Conservation (phyloP, 2,888 invertebrate species). For the Eugnorisma glareosa region DNA sequence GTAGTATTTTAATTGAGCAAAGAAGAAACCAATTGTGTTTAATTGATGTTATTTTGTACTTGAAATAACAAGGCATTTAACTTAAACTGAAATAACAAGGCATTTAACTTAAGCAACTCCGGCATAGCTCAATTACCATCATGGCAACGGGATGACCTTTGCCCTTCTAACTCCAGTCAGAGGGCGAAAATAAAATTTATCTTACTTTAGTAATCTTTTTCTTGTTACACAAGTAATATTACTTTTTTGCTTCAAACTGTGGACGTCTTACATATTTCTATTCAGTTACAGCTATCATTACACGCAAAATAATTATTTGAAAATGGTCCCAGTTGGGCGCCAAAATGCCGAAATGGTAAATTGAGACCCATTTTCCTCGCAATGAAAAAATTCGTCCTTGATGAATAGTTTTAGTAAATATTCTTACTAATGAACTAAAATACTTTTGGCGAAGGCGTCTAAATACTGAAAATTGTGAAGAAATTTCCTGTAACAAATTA, state of each 20-base stretch:
- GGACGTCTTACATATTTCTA: conserved; percentile 14
- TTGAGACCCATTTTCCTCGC: conserved; percentile 20
- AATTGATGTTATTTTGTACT: conserved; percentile 65
- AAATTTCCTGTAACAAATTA: conserved; percentile 38
- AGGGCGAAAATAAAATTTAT: conserved; percentile 53
- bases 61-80: conserved; percentile 61
- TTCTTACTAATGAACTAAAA: conserved; percentile 56
- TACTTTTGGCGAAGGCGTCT: conserved; percentile 26
- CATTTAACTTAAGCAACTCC: conserved; percentile 55
- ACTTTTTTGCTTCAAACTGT: conserved; percentile 45
- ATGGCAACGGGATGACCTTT: conserved; percentile 61
- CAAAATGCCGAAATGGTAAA: conserved; percentile 39
- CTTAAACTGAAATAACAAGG: conserved; percentile 59
- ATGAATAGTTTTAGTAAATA: conserved; percentile 52
- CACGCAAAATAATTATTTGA: conserved; percentile 16
- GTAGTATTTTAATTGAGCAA: conserved; percentile 52
- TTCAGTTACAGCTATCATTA: conserved; percentile 14
- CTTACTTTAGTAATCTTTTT: conserved; percentile 55
- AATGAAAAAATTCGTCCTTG: conserved; percentile 40
- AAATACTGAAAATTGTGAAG: conserved; percentile 40
- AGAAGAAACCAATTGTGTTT: conserved; percentile 60
- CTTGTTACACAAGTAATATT: conserved; percentile 57
- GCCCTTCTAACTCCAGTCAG: conserved; percentile 44
- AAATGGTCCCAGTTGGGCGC: conserved; percentile 55
- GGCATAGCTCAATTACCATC: conserved; percentile 50